Percentiles rank a stretch among this genome's conserved stretches.
phyloP scores from a whole-genome alignment of 2,888 invertebrate genomes.

The Tuberolachnus salignus region DNA sequence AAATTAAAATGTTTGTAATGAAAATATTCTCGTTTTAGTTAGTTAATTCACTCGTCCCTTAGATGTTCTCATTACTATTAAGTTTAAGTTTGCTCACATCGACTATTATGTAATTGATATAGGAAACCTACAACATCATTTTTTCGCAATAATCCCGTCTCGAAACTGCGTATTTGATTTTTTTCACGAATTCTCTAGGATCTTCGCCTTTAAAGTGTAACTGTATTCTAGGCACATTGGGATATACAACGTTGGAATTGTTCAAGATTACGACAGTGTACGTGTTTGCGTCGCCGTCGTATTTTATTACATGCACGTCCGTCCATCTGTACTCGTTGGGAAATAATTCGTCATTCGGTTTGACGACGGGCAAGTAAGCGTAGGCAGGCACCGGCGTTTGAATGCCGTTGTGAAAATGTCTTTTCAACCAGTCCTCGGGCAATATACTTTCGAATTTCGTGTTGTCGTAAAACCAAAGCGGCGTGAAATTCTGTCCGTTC shows the following conservation, averaged over 20 bases:
- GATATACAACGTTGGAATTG: background rate
- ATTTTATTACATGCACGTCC: background rate
- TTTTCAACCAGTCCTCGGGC: conserved; percentile 27
- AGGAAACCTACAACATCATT: conserved; percentile 10
- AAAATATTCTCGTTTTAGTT: no score
- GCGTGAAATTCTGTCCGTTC: conserved; percentile 4
- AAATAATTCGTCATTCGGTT: background rate
- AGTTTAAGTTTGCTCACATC: no score
- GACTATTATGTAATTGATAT: background rate
- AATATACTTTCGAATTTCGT: conserved; percentile 2
- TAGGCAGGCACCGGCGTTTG: conserved; percentile 2
- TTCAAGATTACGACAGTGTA: background rate
- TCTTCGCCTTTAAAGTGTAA: conserved; percentile 45
- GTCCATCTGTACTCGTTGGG: background rate
- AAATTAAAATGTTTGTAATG: no score
- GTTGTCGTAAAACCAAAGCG: conserved; percentile 25
- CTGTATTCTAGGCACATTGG: conserved; percentile 17
- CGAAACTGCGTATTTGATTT: conserved; percentile 26
- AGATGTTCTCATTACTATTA: no score
- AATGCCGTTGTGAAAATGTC: background rate
- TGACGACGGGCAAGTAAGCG: conserved; percentile 1
- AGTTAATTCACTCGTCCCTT: no score
- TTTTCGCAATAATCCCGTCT: conserved; percentile 29
- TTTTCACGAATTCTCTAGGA: conserved; percentile 25
- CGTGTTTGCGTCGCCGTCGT: background rate